These are phyloP conservation scores for Rynchops niger DNA, from an alignment of 2,113 vertebrate genomes.

Conservation along the genomic window DNA sequence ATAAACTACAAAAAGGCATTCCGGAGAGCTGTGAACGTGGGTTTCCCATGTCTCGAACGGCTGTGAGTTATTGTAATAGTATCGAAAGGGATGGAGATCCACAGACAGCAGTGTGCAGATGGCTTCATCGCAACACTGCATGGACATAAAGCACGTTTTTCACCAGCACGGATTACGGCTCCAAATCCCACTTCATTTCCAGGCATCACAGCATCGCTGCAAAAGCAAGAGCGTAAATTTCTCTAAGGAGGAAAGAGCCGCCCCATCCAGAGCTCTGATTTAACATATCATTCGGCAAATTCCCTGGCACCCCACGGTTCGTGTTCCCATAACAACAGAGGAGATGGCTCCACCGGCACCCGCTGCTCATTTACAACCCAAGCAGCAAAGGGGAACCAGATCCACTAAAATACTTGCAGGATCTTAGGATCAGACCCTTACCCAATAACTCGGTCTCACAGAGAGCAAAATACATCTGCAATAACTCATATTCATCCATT, in stretches of 20 bases:
- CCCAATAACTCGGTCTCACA: not conserved
- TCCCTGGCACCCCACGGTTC: not conserved
- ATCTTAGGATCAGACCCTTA: not conserved
- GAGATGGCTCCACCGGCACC: not conserved
- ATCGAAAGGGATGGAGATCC: not conserved
- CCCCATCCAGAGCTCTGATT: not conserved
- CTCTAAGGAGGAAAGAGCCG: not conserved
- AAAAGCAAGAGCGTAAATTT: not conserved
- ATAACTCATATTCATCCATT: not conserved
- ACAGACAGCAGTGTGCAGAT: not conserved
- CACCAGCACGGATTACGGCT: not conserved
- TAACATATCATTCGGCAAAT: not conserved
- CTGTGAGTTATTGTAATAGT: rapidly evolving
- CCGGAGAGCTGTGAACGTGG: not conserved
- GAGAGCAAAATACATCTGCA: not conserved
- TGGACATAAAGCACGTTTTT: not conserved
- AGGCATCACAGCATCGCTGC: not conserved
- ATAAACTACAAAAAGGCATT: not conserved
- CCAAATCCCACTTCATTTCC: not conserved
- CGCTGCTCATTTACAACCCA: not conserved
- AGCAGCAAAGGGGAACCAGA: not conserved
- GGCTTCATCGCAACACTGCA: rapidly evolving
- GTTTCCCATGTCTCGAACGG: rapidly evolving
- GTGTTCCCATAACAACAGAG: conserved; percentile 25
- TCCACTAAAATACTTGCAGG: not conserved